Base-by-base conservation (phyloP, 2,113 vertebrate genomes). In the Butastur rufipennis region DNA sequence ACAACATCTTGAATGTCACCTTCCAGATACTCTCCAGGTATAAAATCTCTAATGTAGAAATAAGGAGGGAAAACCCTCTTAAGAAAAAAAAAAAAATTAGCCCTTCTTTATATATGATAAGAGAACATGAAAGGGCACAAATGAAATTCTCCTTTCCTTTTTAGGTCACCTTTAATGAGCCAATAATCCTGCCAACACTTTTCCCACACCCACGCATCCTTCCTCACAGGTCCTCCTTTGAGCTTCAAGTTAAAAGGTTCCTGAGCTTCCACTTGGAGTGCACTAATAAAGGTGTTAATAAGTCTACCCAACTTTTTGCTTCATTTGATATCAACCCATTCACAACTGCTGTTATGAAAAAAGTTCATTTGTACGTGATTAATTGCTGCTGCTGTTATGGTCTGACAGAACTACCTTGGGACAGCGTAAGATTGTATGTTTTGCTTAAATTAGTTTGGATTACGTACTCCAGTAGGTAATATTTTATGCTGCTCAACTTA, bases 231-330 rank as follows among this genome's bases (percentile, higher is more conserved):
- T 89, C 34, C 66, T 92, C 82, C 96, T 97, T 96, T 97, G 96
- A 97, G 95, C 89, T 82, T 70, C 74, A 88, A 95, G 88, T 94
- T 96, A 88, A 97, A 97, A 93, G 91, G 81, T 74, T 94, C 94
- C 89, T 1, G 1, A 43, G 92, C 94, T 97, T 95, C 91, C 72
- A 63, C 95, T 88, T 92, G 85, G 90, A 97, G 91, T 88, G 92
- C 72, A 83, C 93, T 96, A 96, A 36, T 84, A 62, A 68, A 96
- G 93, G 92, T 75, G 34, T 87, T 97, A 86, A 88, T 90, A 94
- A 96, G 83, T 94, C 88, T 90, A 43, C 92, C 90, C 94, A 96
- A 62, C 81, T 86, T 96, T 86, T 93, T 9, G 6, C 74, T 94
- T 95, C 75, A 50, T 95, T 97, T 95, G 85, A 61, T 92, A 88